These are phyloP conservation scores for Heteronetta atricapilla DNA, from an alignment of 2,113 vertebrate genomes.

Conservation along the genomic window DNA sequence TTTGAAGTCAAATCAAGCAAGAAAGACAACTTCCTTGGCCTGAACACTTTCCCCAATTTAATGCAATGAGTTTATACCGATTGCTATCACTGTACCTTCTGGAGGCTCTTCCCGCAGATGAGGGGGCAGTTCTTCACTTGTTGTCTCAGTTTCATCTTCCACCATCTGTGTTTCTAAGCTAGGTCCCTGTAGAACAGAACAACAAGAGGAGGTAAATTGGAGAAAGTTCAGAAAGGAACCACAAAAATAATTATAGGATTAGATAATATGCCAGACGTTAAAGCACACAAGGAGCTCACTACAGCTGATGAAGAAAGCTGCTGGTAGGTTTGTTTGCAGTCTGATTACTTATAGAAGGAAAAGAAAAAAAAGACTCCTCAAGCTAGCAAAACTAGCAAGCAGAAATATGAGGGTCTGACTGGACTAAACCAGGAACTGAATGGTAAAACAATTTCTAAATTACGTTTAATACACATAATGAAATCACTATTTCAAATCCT, in stretches of 20 bases:
- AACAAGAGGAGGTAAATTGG: neutral
- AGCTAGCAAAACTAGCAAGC: neutral
- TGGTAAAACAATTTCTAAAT: neutral
- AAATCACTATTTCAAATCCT: neutral
- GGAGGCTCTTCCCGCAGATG: slow-evolving; percentile 52
- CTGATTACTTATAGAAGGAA: neutral
- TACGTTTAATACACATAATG: neutral
- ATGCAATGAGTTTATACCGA: neutral
- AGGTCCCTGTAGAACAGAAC: slow-evolving; percentile 23
- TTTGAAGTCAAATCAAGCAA: neutral
- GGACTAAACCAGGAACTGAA: neutral
- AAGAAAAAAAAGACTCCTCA: neutral
- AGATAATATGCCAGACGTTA: neutral
- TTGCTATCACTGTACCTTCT: neutral
- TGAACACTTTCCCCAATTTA: neutral
- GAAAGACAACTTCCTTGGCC: neutral
- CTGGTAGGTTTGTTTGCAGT: neutral
- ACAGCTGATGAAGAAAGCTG: neutral
- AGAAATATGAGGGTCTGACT: neutral
- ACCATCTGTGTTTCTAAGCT: slow-evolving; percentile 38
- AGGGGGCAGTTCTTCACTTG: neutral
- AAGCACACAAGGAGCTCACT: neutral
- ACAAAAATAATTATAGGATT: neutral
- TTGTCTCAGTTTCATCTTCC: slow-evolving; percentile 26
- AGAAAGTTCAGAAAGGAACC: neutral